These are phyloP conservation scores for Tringa solitaria DNA, from an alignment of 2,113 vertebrate species.

Conservation along the genomic window DNA sequence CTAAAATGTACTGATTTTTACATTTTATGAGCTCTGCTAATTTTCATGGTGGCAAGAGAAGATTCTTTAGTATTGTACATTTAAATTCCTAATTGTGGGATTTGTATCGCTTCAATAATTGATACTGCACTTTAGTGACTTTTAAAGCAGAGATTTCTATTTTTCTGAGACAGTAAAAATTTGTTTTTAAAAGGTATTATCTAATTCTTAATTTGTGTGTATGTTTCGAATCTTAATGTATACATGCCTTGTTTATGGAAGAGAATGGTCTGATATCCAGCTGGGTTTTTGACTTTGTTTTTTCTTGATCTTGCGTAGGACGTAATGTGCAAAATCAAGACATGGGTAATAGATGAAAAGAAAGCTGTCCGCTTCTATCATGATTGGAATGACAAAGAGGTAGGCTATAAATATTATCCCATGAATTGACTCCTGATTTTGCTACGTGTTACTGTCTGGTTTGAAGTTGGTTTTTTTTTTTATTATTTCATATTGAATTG, in stretches of 20 bases:
- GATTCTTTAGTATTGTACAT: not conserved
- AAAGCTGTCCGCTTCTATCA: conserved; percentile 90
- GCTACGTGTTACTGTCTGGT: conserved; percentile 26
- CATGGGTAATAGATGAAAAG: conserved; percentile 93
- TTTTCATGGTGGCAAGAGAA: not conserved
- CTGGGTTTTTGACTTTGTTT: conserved; percentile 85
- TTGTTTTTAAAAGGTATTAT: conserved; percentile 57
- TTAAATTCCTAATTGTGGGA: not conserved
- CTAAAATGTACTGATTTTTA: conserved; percentile 45
- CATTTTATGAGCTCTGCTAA: conserved; percentile 34
- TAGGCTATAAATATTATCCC: conserved; percentile 68
- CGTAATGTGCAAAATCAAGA: conserved; percentile 97
- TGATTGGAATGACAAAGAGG: conserved; percentile 95
- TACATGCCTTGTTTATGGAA: conserved; percentile 78
- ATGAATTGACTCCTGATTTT: conserved; percentile 18
- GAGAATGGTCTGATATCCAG: conserved; percentile 79
- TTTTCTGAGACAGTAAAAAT: conserved; percentile 25
- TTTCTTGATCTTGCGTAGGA: conserved; percentile 87
- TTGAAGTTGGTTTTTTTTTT: not conserved
- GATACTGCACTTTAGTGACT: conserved; percentile 9
- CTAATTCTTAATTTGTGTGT: conserved; percentile 67
- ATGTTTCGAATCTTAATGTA: conserved; percentile 76
- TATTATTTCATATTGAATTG: not conserved
- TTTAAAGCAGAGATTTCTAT: conserved; percentile 6
- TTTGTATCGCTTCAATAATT: not conserved